phyloP scores from a whole-genome alignment of 2,113 vertebrate species.

The Pterophyllum scalare region DNA sequence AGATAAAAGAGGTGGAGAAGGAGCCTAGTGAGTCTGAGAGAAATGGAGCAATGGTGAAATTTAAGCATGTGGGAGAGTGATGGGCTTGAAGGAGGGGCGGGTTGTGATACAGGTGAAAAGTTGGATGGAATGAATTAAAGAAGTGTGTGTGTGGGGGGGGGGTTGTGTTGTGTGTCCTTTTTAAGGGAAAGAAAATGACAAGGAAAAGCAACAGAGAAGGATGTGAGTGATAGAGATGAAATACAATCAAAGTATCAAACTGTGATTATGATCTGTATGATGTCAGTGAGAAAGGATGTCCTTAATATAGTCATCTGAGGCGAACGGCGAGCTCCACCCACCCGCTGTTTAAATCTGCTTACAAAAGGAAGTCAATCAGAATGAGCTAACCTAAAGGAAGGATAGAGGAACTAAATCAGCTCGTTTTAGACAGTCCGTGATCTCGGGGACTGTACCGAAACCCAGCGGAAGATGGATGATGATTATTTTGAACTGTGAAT shows the following conservation, averaged over 20 bases:
- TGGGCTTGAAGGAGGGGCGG: conserved; percentile 22
- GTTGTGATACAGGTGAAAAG: conserved; percentile 36
- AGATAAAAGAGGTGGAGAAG: conserved; percentile 38
- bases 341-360: neutral
- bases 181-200: neutral
- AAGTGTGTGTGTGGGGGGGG: neutral
- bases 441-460: neutral
- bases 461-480: too few species aligned
- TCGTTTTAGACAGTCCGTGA: neutral
- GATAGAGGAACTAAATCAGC: neutral
- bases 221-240: neutral
- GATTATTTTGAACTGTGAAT: neutral
- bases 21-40: conserved; percentile 3
- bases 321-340: neutral
- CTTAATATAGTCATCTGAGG: neutral
- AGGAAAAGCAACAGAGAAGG: neutral
- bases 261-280: neutral
- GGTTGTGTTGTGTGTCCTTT: neutral
- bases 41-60: conserved; percentile 44
- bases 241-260: neutral
- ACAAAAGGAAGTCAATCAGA: too few species aligned
- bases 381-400: neutral
- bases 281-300: neutral
- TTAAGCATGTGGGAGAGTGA: conserved; percentile 34
- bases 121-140: conserved; percentile 21